A percentile compares a stretch with the other conserved stretches of the same genome.
These are phyloP conservation scores for Eupithecia subumbrata DNA, from an alignment of 2,888 invertebrate species.

Conservation along the genomic window DNA sequence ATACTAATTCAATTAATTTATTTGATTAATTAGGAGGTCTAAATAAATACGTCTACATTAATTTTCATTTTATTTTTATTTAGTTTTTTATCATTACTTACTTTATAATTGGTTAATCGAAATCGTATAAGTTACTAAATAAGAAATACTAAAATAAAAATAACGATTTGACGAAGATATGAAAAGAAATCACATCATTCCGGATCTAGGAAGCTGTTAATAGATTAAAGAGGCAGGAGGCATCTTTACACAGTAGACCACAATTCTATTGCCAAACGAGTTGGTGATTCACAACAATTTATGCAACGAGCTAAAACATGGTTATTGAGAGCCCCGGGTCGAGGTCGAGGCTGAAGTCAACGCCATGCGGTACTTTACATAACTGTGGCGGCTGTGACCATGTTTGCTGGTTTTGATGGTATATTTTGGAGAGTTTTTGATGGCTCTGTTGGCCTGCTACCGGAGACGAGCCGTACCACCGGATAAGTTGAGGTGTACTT, in stretches of 20 bases:
- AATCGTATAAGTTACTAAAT: background rate
- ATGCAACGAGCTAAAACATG: slow-evolving; percentile 27
- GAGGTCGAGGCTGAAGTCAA: slow-evolving; percentile 44
- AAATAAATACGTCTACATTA: no score
- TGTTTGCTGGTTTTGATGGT: slow-evolving; percentile 11
- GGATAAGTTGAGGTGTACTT: background rate
- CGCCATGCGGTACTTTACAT: slow-evolving; percentile 35
- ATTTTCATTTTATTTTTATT: no score
- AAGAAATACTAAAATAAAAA: background rate
- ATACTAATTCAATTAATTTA: no score
- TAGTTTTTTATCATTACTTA: no score
- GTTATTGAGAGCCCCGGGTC: slow-evolving; percentile 33
- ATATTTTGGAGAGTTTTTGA: background rate
- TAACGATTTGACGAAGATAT: background rate
- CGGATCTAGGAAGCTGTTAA: slow-evolving; percentile 1
- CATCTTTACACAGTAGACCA: slow-evolving; percentile 15
- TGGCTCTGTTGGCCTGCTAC: background rate
- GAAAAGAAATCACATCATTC: background rate
- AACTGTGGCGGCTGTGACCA: slow-evolving; percentile 30
- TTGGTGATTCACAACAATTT: slow-evolving; percentile 38
- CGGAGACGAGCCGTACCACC: no score
- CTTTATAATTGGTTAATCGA: no score
- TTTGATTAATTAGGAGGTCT: no score
- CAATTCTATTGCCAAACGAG: slow-evolving; percentile 29
- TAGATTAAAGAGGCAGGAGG: slow-evolving; percentile 2